phyloP scores from a whole-genome alignment of 2,113 vertebrate species.

The Tetraodon nigroviridis region DNA sequence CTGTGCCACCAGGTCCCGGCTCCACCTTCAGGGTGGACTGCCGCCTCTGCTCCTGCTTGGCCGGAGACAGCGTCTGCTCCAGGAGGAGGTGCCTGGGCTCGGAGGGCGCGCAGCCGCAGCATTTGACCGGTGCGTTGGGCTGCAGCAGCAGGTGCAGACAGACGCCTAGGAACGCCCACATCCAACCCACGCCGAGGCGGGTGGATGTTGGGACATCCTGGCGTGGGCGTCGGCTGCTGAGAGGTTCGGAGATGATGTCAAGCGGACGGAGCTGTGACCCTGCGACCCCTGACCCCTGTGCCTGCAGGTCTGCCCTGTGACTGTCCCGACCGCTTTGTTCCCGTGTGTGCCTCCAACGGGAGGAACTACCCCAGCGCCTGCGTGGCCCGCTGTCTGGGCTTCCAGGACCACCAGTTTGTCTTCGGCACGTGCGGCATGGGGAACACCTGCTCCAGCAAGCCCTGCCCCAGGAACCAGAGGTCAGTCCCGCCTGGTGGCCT shows the following conservation, averaged over 20 bases:
- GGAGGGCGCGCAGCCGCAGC: constrained; percentile 75
- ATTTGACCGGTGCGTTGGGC: constrained; percentile 80
- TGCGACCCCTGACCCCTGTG: no score
- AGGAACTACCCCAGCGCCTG: constrained; percentile 94
- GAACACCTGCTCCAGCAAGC: constrained; percentile 83
- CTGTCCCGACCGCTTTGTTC: constrained; percentile 91
- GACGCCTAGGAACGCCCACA: no score
- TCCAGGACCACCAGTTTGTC: constrained; percentile 88
- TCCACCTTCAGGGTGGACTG: constrained; percentile 85
- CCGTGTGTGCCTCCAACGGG: constrained; percentile 90
- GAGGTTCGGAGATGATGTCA: no score
- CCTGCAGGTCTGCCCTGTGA: constrained; percentile 86
- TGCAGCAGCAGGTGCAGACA: background rate
- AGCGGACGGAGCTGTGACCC: background rate
- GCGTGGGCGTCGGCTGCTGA: no score
- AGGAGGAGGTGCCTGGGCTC: constrained; percentile 80
- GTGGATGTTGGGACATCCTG: no score
- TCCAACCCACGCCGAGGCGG: no score
- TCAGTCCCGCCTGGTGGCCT: constrained; percentile 48
- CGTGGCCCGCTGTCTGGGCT: constrained; percentile 90
- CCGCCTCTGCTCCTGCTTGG: constrained; percentile 88
- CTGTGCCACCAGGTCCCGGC: constrained; percentile 79
- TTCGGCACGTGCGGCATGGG: constrained; percentile 85
- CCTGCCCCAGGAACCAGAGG: constrained; percentile 87
- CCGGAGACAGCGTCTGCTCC: constrained; percentile 86